Conservation (phyloP, 2,797 vertebrate genomes). For the Bovichtus diacanthus region DNA sequence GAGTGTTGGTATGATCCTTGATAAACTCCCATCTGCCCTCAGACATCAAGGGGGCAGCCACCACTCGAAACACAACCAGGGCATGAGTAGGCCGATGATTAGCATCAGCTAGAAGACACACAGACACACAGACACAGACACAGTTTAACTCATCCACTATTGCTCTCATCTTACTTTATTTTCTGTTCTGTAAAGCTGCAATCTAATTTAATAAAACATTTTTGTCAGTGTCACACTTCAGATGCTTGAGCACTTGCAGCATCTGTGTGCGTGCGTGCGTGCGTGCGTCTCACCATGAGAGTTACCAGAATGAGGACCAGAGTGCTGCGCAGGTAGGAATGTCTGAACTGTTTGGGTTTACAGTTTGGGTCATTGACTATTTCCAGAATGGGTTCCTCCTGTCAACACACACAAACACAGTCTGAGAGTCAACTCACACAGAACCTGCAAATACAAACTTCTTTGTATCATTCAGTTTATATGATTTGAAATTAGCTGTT, state of each 20-base stretch:
- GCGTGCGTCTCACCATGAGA: slow-evolving; percentile 83
- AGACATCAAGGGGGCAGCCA: slow-evolving; percentile 82
- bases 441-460: background rate
- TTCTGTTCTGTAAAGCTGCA: too few species aligned
- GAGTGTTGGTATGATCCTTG: slow-evolving; percentile 81
- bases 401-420: slow-evolving; percentile 28
- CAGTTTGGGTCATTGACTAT: slow-evolving; percentile 85
- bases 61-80: slow-evolving; percentile 91
- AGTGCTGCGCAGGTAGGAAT: slow-evolving; percentile 88
- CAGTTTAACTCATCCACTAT: too few species aligned
- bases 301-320: slow-evolving; percentile 86
- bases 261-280: background rate
- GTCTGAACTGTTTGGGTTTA: slow-evolving; percentile 68
- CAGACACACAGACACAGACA: too few species aligned
- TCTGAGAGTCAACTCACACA: background rate
- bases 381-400: slow-evolving; percentile 92
- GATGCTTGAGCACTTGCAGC: too few species aligned
- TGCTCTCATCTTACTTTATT: too few species aligned
- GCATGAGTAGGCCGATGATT: slow-evolving; percentile 89
- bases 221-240: too few species aligned
- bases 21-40: slow-evolving; percentile 75
- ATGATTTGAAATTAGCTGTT: background rate
- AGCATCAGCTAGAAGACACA: slow-evolving; percentile 76
- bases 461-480: background rate
- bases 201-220: too few species aligned